phyloP scores from a whole-genome alignment of 2,888 invertebrate genomes.

The Agrotis segetum region DNA sequence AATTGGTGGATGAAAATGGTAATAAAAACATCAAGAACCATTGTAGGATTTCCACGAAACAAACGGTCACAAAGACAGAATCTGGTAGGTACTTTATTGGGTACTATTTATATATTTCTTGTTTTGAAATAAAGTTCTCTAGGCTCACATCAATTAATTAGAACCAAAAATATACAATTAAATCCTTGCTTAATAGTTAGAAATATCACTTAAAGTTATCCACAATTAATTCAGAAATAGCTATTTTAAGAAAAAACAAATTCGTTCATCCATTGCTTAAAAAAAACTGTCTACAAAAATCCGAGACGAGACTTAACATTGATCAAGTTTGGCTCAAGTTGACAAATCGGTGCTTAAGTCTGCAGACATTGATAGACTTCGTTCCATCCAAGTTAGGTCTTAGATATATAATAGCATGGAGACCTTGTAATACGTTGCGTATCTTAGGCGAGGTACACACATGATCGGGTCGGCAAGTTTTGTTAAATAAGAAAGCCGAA shows the following conservation, averaged over 20 bases:
- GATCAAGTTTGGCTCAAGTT: constrained; percentile 14
- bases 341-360: constrained; percentile 35
- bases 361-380: constrained; percentile 44
- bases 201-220: no score
- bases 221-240: neutral
- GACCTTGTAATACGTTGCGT: constrained; percentile 43
- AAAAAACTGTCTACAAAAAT: neutral
- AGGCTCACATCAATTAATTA: no score
- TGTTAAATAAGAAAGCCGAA: neutral
- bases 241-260: neutral
- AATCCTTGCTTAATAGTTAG: no score
- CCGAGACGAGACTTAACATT: constrained; percentile 4
- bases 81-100: neutral
- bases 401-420: constrained; percentile 28
- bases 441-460: constrained; percentile 10
- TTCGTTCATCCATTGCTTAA: neutral
- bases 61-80: neutral
- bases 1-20: no score
- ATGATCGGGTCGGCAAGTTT: neutral
- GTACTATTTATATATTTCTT: no score
- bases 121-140: neutral
- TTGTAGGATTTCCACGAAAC: neutral
- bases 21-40: neutral
- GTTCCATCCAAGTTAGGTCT: constrained; percentile 25
- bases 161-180: no score